These are phyloP conservation scores for Homarus americanus DNA, from an alignment of 1,140 invertebrate species.

Conservation along the genomic window DNA sequence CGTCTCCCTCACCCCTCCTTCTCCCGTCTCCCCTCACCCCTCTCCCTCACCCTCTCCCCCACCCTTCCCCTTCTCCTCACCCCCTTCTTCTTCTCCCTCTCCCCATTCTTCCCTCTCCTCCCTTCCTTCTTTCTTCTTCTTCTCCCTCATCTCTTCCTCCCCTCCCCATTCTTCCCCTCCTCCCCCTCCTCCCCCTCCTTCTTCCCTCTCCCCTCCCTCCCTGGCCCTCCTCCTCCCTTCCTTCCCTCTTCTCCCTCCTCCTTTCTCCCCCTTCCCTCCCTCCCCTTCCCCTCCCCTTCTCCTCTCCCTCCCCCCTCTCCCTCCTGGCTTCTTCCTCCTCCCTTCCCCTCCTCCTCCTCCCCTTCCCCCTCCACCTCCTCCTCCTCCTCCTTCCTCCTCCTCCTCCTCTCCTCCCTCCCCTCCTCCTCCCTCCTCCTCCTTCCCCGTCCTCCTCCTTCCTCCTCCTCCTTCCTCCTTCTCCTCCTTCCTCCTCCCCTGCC, in stretches of 20 bases:
- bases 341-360: background rate
- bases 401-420: background rate
- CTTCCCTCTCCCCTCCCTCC: background rate
- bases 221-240: background rate
- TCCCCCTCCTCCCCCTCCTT: background rate
- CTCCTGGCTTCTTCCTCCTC: background rate
- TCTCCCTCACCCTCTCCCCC: too few relatives aligned
- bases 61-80: background rate
- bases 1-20: too few relatives aligned
- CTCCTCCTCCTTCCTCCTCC: constrained; percentile 8
- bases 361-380: background rate
- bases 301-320: background rate
- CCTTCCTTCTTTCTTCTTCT: too few relatives aligned
- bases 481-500: background rate
- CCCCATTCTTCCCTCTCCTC: too few relatives aligned
- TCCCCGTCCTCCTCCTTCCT: background rate
- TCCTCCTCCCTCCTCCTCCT: background rate
- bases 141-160: too few relatives aligned
- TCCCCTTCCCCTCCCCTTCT: background rate
- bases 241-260: background rate
- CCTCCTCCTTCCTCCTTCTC: background rate
- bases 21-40: too few relatives aligned
- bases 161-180: too few relatives aligned
- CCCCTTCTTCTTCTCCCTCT: too few relatives aligned
- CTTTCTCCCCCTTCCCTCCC: background rate